phyloP scores from a whole-genome alignment of 2,888 invertebrate species.

The Ophion ventricosus region DNA sequence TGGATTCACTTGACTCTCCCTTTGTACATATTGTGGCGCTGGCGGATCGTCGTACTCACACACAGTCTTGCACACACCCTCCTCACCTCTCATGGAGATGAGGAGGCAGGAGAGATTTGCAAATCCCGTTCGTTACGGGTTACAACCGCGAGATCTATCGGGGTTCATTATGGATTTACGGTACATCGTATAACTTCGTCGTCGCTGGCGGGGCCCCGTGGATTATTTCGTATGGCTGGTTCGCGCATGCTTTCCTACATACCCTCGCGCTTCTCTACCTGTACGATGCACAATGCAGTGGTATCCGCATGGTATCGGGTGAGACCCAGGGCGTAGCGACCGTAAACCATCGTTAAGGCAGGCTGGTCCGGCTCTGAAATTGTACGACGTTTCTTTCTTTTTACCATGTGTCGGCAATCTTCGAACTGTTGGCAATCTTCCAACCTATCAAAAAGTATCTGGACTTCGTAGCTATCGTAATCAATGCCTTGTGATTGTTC shows the following conservation, averaged over 20 bases:
- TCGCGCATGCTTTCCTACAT: conserved; percentile 29
- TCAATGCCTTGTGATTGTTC: neutral
- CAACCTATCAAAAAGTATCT: neutral
- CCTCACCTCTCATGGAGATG: neutral
- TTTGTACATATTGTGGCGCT: conserved; percentile 12
- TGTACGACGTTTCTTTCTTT: conserved; percentile 4
- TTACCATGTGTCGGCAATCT: conserved; percentile 14
- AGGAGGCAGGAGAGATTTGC: conserved; percentile 35
- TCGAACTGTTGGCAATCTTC: conserved; percentile 11
- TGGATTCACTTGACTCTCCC: conserved; percentile 41
- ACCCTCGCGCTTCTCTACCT: neutral
- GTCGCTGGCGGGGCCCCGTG: conserved; percentile 60
- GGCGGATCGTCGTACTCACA: conserved; percentile 11
- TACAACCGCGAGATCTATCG: conserved; percentile 74
- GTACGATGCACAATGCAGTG: neutral
- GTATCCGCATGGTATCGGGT: conserved; percentile 24
- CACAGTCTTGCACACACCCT: conserved; percentile 1
- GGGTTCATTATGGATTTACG: conserved; percentile 73
- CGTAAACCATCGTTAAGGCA: conserved; percentile 66
- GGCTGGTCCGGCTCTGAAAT: conserved; percentile 32
- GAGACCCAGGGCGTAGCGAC: conserved; percentile 51
- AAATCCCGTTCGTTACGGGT: conserved; percentile 76
- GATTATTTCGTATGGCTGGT: conserved; percentile 62
- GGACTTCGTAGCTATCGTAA: neutral
- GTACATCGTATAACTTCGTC: conserved; percentile 66